Base-by-base conservation (phyloP, 2,113 vertebrate species). In the Salvator merianae region DNA sequence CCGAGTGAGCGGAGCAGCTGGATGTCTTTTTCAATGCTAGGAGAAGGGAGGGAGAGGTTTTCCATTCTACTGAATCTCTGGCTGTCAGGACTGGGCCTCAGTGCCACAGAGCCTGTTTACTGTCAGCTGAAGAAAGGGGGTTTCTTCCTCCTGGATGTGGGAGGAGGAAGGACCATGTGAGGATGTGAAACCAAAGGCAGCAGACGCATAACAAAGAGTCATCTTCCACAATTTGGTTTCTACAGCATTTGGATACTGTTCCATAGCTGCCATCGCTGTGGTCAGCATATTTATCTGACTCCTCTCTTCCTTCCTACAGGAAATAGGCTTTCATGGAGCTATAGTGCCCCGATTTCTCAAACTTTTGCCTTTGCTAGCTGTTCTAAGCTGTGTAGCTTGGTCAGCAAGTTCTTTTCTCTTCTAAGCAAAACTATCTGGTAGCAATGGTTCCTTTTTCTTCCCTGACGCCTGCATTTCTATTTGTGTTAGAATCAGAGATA, bases 1-100 rank as follows among this genome's bases (percentile, higher is more conserved):
- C 77, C 68, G 63, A 74, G 28, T 66, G 47, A 76, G 43, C 40
- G 43, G 47, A 81, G 62, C 84, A 86, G 78, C 84, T 86, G 84
- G 78, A 80, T 74, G 43, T n/a, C 63, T 50, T 73, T 68, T 55
- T 47, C 63, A 55, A 5, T 66, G 40, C 26, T 43, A 30, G 40
- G 30, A 22, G n/a, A 65, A 53, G 18, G 59, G 50, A 50, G 9
- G 55, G 62, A 71, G n/a, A 9, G 5, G 12, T 22, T 43, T 47
- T 20, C 59, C 32, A 26, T 32, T 22, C 2, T 14, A 5, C 30
- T 68, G 28, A 7, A 28, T 4, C 55, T 75, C 84, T 76, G 24
- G 32, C 73, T 68, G 71, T 63, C 40, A n/a, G 65, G n/a, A 13
- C 40, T 53, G 32, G 59, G 77, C 70, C 70, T 86, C 32, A 12